These are phyloP conservation scores for Plectrocnemia conspersa DNA, from an alignment of 1,140 invertebrate genomes.

Conservation along the genomic window DNA sequence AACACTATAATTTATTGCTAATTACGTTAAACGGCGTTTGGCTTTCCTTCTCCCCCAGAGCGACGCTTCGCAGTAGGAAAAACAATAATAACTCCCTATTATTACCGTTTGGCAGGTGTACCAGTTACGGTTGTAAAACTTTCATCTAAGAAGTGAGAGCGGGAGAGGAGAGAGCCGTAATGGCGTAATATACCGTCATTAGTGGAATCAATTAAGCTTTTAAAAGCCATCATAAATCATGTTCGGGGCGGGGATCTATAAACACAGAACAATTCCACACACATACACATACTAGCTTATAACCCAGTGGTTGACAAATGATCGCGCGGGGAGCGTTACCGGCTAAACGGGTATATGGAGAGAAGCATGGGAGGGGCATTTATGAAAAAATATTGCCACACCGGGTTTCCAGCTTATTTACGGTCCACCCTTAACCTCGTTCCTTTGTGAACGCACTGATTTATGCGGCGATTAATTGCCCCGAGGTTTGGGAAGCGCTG, in stretches of 20 bases:
- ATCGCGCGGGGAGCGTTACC: slow-evolving; percentile 13
- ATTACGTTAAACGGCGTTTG: no score
- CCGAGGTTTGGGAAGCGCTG: slow-evolving; percentile 1
- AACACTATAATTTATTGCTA: no score
- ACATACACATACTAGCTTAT: no score
- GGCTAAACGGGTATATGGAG: not conserved
- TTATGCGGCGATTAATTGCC: slow-evolving; percentile 19
- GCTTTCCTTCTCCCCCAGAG: no score
- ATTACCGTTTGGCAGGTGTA: slow-evolving; percentile 26
- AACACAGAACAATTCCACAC: slow-evolving; percentile 25
- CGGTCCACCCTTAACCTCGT: not conserved
- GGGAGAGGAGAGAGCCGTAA: slow-evolving; percentile 21
- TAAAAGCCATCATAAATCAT: slow-evolving; percentile 34
- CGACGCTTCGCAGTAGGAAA: slow-evolving; percentile 3
- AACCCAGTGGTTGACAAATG: slow-evolving; percentile 32
- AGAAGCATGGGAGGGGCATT: slow-evolving; percentile 12
- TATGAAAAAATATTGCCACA: slow-evolving; percentile 25
- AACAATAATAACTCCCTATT: slow-evolving; percentile 5
- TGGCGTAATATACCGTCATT: slow-evolving; percentile 35
- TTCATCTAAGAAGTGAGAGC: slow-evolving; percentile 24
- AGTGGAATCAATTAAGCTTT: slow-evolving; percentile 36
- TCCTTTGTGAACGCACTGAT: slow-evolving; percentile 9
- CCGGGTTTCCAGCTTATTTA: slow-evolving; percentile 9
- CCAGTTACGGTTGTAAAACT: slow-evolving; percentile 25
- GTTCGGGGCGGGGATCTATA: slow-evolving; percentile 25